Percentiles rank a stretch among this genome's conserved stretches.
phyloP scores from a whole-genome alignment of 2,888 invertebrate genomes.

The Mystacides longicornis region DNA sequence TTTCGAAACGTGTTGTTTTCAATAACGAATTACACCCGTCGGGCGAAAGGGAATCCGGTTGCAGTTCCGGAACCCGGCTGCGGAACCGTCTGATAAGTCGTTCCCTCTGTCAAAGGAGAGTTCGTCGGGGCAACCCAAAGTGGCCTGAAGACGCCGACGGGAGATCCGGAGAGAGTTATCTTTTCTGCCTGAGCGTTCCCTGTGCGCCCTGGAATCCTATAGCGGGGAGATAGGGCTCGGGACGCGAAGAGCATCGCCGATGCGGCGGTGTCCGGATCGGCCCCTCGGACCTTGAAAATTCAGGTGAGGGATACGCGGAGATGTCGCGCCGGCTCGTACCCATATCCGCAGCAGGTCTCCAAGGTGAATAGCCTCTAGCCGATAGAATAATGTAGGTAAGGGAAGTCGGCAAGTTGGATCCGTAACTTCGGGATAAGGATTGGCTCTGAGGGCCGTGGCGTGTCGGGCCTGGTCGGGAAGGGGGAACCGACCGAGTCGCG shows the following conservation, averaged over 20 bases:
- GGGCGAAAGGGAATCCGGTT: constrained; percentile 52
- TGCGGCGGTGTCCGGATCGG: constrained; percentile 41
- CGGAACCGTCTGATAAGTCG: constrained; percentile 45
- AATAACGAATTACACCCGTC: constrained; percentile 34
- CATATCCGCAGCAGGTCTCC: constrained; percentile 72
- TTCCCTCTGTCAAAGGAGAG: constrained; percentile 38
- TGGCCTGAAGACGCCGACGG: constrained; percentile 51
- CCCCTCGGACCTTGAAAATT: constrained; percentile 38
- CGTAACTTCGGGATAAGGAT: constrained; percentile 63
- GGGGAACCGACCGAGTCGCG: constrained; percentile 26
- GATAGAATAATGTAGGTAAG: constrained; percentile 61
- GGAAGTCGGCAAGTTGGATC: constrained; percentile 62
- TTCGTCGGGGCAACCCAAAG: constrained; percentile 45
- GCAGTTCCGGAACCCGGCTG: constrained; percentile 52
- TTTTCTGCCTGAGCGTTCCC: constrained; percentile 47
- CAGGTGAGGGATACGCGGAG: constrained; percentile 32
- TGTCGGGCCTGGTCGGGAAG: constrained; percentile 47
- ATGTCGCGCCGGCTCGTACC: constrained; percentile 45
- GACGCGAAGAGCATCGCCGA: constrained; percentile 41
- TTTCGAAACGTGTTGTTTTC: too few species aligned
- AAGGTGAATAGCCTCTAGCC: constrained; percentile 63
- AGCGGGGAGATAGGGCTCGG: constrained; percentile 47
- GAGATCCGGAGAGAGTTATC: constrained; percentile 47
- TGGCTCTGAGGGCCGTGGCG: constrained; percentile 63
- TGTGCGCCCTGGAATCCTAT: constrained; percentile 44